Base-by-base conservation (phyloP, 2,888 invertebrate genomes). In the Cerastoderma edule region DNA sequence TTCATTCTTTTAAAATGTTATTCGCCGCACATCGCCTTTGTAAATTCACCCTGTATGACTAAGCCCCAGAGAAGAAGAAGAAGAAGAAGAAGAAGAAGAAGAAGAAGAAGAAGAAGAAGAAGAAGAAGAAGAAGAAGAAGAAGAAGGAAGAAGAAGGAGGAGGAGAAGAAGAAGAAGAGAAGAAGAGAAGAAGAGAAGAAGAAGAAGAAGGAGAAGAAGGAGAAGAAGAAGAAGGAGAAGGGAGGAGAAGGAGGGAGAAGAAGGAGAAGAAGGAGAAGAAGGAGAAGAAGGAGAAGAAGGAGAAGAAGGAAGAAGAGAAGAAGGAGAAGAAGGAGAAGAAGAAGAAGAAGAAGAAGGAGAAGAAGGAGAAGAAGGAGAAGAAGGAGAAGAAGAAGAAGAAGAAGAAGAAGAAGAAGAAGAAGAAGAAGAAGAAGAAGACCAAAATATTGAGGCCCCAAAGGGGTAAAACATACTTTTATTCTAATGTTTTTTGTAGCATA, bases 361-460 rank as follows among this genome's bases (percentile, higher is more conserved):
- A 39, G 39, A 39, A 39, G 39, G 16, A 39, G 39, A 39, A 39
- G 39, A 39, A 39, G 39, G 16, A 39, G 39, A 39, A 39, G 39
- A 39, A 39, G 39, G 16, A 39, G 16, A 39, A 39, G 39, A 39
- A 39, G 39, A 39, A 39, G 39, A 39, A 39, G 39, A 39, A 39
- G 39, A 10, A 10, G 39, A 39, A 10, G 39, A 39, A 10, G 39
- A 39, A 10, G 39, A 39, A 10, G 39, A 39, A 39, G 39, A 39
- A 39, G 39, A 39, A 39, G 39, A 39, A 39, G 39, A 39, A 39
- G 39, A 39, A 39, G 39, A 39, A 39, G 39, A 39, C 39, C 39
- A 39, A 39, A 39, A 10, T 39, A 39, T 39, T 39, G n/a, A n/a
- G n/a, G n/a, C n/a, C n/a, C n/a, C n/a, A n/a, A n/a, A n/a, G n/a